Evolutionary conservation across 2,888 invertebrate genomes (phyloP).

Genomic region (Mycalesis mineus): DNA sequence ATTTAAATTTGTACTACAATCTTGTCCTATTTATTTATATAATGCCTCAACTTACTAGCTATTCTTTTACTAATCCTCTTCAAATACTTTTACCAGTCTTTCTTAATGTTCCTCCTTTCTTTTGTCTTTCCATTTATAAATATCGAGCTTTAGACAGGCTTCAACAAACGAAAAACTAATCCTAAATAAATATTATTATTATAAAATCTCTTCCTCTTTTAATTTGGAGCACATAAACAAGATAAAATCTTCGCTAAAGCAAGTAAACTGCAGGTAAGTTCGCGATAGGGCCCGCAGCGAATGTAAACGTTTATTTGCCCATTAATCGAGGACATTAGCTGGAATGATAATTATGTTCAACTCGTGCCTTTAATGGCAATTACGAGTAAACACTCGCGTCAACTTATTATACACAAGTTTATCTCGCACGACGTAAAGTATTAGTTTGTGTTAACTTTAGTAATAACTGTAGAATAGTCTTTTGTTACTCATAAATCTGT

Average conservation of each 20-base stretch:
- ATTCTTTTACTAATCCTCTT: too few species aligned
- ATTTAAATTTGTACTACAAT: too few species aligned
- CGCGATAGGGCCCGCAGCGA: slow-evolving; percentile 25
- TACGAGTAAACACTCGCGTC: slow-evolving; percentile 6
- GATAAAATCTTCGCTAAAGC: slow-evolving; percentile 58
- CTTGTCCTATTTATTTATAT: too few species aligned
- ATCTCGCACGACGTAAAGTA: background rate
- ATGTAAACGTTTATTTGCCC: slow-evolving; percentile 31
- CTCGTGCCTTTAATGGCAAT: slow-evolving; percentile 27
- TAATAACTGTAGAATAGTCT: too few species aligned
- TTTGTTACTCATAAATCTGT: too few species aligned
- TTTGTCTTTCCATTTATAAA: too few species aligned
- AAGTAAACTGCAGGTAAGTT: slow-evolving; percentile 53
- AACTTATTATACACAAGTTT: slow-evolving; percentile 7
- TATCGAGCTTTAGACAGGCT: too few species aligned
- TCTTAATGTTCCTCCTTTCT: too few species aligned
- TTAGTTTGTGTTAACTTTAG: background rate
- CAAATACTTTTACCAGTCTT: too few species aligned
- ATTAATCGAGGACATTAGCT: slow-evolving; percentile 32
- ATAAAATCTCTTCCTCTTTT: slow-evolving; percentile 5
- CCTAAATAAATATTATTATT: too few species aligned
- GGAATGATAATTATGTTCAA: slow-evolving; percentile 30
- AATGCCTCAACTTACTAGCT: too few species aligned
- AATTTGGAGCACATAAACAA: slow-evolving; percentile 38
- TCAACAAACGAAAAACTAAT: too few species aligned